Percentiles rank a stretch among this genome's conserved stretches.
phyloP scores from a whole-genome alignment of 2,888 invertebrate species.

The Drosophila neotestacea region DNA sequence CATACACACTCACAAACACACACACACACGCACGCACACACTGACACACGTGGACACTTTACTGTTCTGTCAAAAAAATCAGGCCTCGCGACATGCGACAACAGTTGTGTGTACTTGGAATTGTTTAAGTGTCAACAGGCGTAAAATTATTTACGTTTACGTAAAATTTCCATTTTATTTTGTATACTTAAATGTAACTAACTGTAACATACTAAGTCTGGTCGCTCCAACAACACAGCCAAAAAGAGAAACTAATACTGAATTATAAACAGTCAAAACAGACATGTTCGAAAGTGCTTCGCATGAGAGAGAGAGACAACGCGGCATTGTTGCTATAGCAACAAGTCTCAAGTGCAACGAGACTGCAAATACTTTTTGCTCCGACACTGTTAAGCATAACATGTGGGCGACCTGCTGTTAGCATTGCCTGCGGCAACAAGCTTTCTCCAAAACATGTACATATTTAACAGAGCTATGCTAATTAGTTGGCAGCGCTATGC shows the following conservation, averaged over 20 bases:
- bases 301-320: constrained; percentile 7
- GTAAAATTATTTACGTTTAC: constrained; percentile 30
- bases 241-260: constrained; percentile 50
- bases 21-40: constrained; percentile 9
- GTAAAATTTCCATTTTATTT: constrained; percentile 12
- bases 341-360: constrained; percentile 25
- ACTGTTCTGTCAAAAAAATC: constrained; percentile 35
- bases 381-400: constrained; percentile 25
- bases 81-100: constrained; percentile 12
- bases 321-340: constrained; percentile 32
- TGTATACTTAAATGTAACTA: constrained; percentile 17
- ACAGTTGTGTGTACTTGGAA: constrained; percentile 31
- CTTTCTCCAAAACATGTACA: constrained; percentile 28
- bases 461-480: constrained; percentile 13
- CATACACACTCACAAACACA: constrained; percentile 3
- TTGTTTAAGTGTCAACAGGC: constrained; percentile 16
- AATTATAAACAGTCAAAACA: constrained; percentile 27
- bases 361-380: constrained; percentile 7
- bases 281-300: constrained; percentile 16
- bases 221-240: constrained; percentile 30
- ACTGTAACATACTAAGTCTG: constrained; percentile 22
- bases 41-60: constrained; percentile 8
- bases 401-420: constrained; percentile 28
- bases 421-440: constrained; percentile 10
- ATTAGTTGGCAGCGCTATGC: neutral